A percentile compares a stretch with the other conserved stretches of the same genome.
Conservation (phyloP, 2,888 invertebrate species). For the Drosophila cognata region DNA sequence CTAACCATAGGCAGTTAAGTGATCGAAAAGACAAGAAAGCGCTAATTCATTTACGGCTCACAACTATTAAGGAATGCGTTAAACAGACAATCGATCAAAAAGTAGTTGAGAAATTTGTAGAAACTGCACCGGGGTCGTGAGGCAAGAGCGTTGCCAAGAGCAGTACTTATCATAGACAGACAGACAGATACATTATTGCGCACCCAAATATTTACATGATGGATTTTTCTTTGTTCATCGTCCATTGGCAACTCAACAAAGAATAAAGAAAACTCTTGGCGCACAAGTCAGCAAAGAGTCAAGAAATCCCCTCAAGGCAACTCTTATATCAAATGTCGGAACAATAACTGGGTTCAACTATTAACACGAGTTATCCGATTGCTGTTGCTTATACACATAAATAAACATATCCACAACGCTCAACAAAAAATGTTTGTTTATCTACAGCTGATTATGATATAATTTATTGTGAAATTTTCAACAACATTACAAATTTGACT, state of each 20-base stretch:
- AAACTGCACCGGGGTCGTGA: slow-evolving; percentile 52
- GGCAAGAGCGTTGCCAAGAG: neutral
- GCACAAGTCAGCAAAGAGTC: slow-evolving; percentile 14
- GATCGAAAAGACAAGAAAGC: slow-evolving; percentile 31
- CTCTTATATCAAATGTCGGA: slow-evolving; percentile 14
- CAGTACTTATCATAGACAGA: slow-evolving; percentile 5
- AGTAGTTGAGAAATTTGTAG: slow-evolving; percentile 32
- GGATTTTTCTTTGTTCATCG: slow-evolving; percentile 49
- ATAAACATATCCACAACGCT: slow-evolving; percentile 17
- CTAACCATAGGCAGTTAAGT: slow-evolving; percentile 7
- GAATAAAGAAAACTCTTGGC: slow-evolving; percentile 40
- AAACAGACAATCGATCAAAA: slow-evolving; percentile 20
- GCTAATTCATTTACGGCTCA: slow-evolving; percentile 32
- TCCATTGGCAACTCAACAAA: slow-evolving; percentile 42
- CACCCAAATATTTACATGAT: slow-evolving; percentile 54
- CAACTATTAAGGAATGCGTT: slow-evolving; percentile 9
- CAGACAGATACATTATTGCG: slow-evolving; percentile 14
- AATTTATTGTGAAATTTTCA: slow-evolving; percentile 9
- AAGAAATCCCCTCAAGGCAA: slow-evolving; percentile 26
- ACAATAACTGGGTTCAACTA: neutral
- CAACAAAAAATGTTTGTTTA: slow-evolving; percentile 1
- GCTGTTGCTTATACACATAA: neutral
- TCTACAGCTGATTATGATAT: slow-evolving; percentile 15
- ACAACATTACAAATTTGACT: slow-evolving; percentile 6
- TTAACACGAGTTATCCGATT: neutral